These are phyloP conservation scores for Clarias platycephalus DNA, from an alignment of 2,797 vertebrate genomes.

Conservation along the genomic window DNA sequence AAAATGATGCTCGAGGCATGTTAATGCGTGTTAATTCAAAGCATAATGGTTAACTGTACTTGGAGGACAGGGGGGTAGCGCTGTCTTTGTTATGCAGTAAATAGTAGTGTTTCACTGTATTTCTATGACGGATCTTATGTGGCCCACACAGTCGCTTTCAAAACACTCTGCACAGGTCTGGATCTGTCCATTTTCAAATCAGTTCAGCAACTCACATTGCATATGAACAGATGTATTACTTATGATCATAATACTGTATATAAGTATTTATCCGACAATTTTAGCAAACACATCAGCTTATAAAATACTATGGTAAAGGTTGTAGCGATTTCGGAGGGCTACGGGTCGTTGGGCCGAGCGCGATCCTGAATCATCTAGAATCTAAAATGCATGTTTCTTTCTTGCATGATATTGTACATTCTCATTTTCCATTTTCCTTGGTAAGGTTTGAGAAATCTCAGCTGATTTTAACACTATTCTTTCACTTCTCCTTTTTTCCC, in stretches of 20 bases:
- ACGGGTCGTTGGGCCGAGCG: conserved; percentile 49
- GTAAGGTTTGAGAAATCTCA: background rate
- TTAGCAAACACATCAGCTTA: background rate
- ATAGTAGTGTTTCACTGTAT: background rate
- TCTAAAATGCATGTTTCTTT: conserved; percentile 63
- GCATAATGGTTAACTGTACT: background rate
- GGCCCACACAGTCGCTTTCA: background rate
- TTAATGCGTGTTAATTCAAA: background rate
- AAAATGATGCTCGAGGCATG: background rate
- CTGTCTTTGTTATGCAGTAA: background rate
- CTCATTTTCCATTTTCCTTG: background rate
- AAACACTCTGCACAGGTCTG: background rate
- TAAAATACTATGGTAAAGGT: conserved; percentile 36
- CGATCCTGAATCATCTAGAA: conserved; percentile 46
- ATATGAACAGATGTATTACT: background rate
- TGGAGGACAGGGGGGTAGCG: background rate
- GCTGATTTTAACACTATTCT: conserved; percentile 1
- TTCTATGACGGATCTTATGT: background rate
- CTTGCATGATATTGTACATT: conserved; percentile 50
- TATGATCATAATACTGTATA: too few species aligned
- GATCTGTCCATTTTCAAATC: background rate
- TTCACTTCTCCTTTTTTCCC: background rate
- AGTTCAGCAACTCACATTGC: background rate
- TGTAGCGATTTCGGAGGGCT: conserved; percentile 27
- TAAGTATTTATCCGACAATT: background rate